A percentile compares a stretch with the other conserved stretches of the same genome.
phyloP scores from a whole-genome alignment of 1,140 invertebrate genomes.

The Whitmania pigra region DNA sequence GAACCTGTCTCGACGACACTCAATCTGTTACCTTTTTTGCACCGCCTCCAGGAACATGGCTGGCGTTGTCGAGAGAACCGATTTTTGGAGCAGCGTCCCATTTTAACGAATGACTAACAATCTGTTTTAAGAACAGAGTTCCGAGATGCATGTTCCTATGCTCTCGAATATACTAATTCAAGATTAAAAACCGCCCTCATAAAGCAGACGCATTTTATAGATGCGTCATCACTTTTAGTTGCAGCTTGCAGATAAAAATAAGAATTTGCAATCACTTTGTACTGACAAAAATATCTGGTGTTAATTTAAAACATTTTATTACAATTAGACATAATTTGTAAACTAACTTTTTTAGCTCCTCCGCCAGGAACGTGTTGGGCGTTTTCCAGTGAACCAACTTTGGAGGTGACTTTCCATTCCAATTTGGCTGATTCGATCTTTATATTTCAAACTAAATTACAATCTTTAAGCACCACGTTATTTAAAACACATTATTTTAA shows the following conservation, averaged over 20 bases:
- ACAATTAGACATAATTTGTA: not conserved
- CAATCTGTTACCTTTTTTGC: constrained; percentile 25
- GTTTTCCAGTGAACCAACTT: constrained; percentile 71
- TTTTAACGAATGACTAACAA: constrained; percentile 55
- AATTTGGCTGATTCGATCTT: constrained; percentile 26
- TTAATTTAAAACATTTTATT: not conserved
- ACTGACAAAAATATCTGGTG: not conserved
- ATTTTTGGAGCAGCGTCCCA: constrained; percentile 80
- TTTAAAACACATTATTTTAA: constrained; percentile 7
- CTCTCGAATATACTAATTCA: too few relatives aligned
- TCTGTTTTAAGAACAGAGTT: constrained; percentile 18
- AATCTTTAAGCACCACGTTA: not conserved
- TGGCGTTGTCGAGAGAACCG: constrained; percentile 27
- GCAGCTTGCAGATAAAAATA: not conserved
- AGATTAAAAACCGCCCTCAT: too few relatives aligned
- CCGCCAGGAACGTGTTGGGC: constrained; percentile 76
- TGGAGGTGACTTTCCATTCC: constrained; percentile 28
- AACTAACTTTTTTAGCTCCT: constrained; percentile 43
- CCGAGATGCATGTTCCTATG: not conserved
- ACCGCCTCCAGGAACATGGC: constrained; percentile 27
- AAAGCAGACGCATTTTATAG: too few relatives aligned
- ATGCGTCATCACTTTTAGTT: too few relatives aligned
- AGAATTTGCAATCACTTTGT: not conserved
- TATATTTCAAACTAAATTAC: not conserved
- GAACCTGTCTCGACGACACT: constrained; percentile 26